Evolutionary conservation across 1,140 invertebrate species (phyloP), one percentile per base, ranked within the genome.

Genomic region (Drosophila arawakana): DNA sequence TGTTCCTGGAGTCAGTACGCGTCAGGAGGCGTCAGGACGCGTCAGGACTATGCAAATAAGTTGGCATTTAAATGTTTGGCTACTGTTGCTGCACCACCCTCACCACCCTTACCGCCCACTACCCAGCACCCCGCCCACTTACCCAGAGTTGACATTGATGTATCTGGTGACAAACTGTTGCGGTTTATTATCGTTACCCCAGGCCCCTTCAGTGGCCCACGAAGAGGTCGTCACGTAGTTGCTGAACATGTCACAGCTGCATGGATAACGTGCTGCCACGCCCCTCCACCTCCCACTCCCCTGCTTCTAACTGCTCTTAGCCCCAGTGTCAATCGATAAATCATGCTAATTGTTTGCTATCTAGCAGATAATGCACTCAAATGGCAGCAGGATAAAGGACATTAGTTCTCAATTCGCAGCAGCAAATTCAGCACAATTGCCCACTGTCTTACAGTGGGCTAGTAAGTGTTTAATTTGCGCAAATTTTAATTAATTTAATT

Each of bases 91-190:
- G 6, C 54, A 62, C 10, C 54, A 25, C 21, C 69, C 9, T 15
- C 15, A 15, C 15, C 15, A 15, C 15, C 15, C 15, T 15, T 15
- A 41, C 57, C n/a, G 9, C 34, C 47, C n/a, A 7, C 30, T 7
- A 2, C 10, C 7, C 34, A 1, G 15, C 10, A 30, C 46, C 11
- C 37, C 9, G 8, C 43, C n/a, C 67, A 52, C 63, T 65, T 81
- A 78, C 79, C 73, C 66, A 49, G 69, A 68, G 58, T 73, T 89
- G 84, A 88, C 84, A 89, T 88, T 88, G 84, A 88, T 88, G 84
- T 84, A 88, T 88, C 82, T 88, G 84, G 84, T 88, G 84, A 88
- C 84, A 88, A 88, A 88, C 84, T 89, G 74, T 77, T 77, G 74
- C 74, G 74, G 74, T 77, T 73, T 77, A 77, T 77, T 77, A 77